These are phyloP conservation scores for Drosophila oshimai DNA, from an alignment of 1,140 invertebrate species.

Conservation along the genomic window DNA sequence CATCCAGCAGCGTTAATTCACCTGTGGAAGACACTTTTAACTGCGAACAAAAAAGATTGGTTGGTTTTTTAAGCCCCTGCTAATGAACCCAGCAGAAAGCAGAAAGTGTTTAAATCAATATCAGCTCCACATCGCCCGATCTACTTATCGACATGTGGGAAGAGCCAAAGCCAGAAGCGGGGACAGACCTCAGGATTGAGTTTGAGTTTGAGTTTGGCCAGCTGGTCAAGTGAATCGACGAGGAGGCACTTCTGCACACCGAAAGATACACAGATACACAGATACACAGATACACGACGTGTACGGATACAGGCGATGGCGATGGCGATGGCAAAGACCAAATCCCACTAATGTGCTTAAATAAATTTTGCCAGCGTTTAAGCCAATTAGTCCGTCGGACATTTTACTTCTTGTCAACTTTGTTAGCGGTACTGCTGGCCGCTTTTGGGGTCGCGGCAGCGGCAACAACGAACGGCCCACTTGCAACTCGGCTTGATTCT, in stretches of 20 bases:
- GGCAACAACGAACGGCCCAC: too few species aligned
- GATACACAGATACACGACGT: constrained; percentile 16
- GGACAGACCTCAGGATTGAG: not conserved
- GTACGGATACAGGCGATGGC: constrained; percentile 2
- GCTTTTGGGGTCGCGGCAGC: constrained; percentile 65
- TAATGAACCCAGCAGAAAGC: constrained; percentile 4
- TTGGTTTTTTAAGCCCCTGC: not conserved
- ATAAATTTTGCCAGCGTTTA: constrained; percentile 83
- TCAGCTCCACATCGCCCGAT: constrained; percentile 27
- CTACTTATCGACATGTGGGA: constrained; percentile 34
- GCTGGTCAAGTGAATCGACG: constrained; percentile 47
- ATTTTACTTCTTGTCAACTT: constrained; percentile 83
- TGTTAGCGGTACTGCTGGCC: constrained; percentile 61
- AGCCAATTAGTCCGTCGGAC: constrained; percentile 82
- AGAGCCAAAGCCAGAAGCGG: constrained; percentile 39
- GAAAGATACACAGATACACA: constrained; percentile 6
- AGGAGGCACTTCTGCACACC: constrained; percentile 7
- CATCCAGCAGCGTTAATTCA: too few species aligned
- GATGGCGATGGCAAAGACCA: constrained; percentile 59
- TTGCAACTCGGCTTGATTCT: constrained; percentile 50
- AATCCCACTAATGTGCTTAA: constrained; percentile 83
- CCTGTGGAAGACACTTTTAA: not conserved
- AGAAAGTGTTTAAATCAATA: constrained; percentile 63
- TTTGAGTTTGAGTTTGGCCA: constrained; percentile 22
- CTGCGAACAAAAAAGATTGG: not conserved